These are phyloP conservation scores for Trichogramma evanescens DNA, from an alignment of 2,888 invertebrate genomes.

Conservation along the genomic window DNA sequence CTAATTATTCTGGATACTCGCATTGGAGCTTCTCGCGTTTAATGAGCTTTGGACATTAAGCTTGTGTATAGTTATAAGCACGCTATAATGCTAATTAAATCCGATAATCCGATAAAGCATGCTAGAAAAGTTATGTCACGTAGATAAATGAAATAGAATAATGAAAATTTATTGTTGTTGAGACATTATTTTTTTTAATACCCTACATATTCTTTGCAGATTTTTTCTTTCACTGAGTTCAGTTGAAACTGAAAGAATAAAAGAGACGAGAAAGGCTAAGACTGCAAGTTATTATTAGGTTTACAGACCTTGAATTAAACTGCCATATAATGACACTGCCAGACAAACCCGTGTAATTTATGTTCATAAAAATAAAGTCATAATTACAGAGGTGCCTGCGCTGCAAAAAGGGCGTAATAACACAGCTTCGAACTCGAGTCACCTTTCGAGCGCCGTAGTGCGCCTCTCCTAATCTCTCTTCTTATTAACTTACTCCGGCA, in stretches of 20 bases:
- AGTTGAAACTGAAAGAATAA: background rate
- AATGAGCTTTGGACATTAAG: too few relatives aligned
- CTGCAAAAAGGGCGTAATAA: constrained; percentile 46
- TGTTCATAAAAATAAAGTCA: constrained; percentile 47
- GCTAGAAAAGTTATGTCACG: too few relatives aligned
- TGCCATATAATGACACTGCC: constrained; percentile 46
- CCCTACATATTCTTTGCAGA: too few relatives aligned
- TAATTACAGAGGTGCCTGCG: constrained; percentile 42
- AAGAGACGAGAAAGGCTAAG: constrained; percentile 9
- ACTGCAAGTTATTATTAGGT: constrained; percentile 42
- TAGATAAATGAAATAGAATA: too few relatives aligned
- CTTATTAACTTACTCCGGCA: constrained; percentile 17
- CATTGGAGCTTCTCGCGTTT: too few relatives aligned
- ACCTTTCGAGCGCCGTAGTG: constrained; percentile 14
- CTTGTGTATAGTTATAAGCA: too few relatives aligned
- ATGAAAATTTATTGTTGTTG: too few relatives aligned
- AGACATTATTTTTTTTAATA: too few relatives aligned
- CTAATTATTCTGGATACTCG: too few relatives aligned
- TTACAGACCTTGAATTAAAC: constrained; percentile 46
- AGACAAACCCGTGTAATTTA: constrained; percentile 42
- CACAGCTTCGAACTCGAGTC: constrained; percentile 28
- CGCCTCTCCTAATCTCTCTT: constrained; percentile 26
- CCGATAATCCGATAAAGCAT: too few relatives aligned
- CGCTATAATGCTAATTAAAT: too few relatives aligned
- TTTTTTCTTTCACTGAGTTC: too few relatives aligned